phyloP scores from a whole-genome alignment of 2,113 vertebrate genomes.

The Dicrurus megarhynchus region DNA sequence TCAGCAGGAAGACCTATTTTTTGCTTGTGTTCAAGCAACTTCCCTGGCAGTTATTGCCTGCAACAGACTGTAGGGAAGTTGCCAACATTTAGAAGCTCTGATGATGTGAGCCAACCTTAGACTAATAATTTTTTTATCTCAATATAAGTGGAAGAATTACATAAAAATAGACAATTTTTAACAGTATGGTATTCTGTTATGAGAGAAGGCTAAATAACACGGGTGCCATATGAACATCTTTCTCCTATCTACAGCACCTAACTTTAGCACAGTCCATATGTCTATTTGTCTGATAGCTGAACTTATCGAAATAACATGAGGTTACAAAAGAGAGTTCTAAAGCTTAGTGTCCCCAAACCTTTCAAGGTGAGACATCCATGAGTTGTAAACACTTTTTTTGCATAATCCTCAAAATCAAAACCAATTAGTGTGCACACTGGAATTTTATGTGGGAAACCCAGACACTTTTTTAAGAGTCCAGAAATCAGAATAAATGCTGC shows the following conservation, averaged over 20 bases:
- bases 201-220: conserved; percentile 72
- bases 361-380: conserved; percentile 55
- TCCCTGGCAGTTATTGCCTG: conserved; percentile 79
- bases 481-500: background rate
- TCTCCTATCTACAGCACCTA: conserved; percentile 72
- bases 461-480: background rate
- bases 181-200: conserved; percentile 77
- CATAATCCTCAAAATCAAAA: background rate
- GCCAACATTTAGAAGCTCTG: conserved; percentile 81
- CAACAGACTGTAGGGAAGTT: conserved; percentile 78
- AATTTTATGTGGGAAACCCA: background rate
- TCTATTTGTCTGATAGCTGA: conserved; percentile 78
- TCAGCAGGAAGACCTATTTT: conserved; percentile 80
- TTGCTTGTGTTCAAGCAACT: conserved; percentile 74
- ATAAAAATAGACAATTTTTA: conserved; percentile 83
- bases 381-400: background rate
- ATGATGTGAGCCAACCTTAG: conserved; percentile 81
- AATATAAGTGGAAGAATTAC: conserved; percentile 82
- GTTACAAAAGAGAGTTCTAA: conserved; percentile 61
- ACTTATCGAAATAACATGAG: conserved; percentile 64
- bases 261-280: conserved; percentile 83
- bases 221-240: conserved; percentile 73
- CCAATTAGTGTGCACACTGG: background rate
- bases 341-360: background rate
- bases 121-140: conserved; percentile 86